Evolutionary conservation across 2,797 vertebrate species (phyloP), one percentile per base, ranked within the genome.

Genomic region (Amniataba percoides): DNA sequence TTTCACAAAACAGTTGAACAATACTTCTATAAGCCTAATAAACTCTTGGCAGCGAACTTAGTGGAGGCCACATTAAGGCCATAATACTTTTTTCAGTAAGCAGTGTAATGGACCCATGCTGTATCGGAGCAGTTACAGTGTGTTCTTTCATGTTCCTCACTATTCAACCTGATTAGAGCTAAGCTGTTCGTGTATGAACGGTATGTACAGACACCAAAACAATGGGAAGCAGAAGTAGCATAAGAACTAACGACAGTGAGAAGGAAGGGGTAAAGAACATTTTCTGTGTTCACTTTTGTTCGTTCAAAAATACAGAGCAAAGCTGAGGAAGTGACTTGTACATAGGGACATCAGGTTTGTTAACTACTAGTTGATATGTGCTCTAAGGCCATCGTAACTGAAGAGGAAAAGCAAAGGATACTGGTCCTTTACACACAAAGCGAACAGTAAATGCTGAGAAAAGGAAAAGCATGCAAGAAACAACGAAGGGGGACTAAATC

Each of bases 41-140:
- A 62, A 36, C 39, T 53, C 43, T 40, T n/a, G 18, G 45, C 19
- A 63, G 39, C 49, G 45, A 62, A 23, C 45, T 59, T 55, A 15
- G 69, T 31, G 27, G 23, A 68, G 39, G 46, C 31, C 31, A 19
- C 39, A 9, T 8, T 45, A 36, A 39, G 11, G 27, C 39, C 25
- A 23, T 43, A 43, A 48, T 21, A 58, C 13, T 14, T 64, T 71
- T 77, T 53, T 43, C 43, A 72, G n/a, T 12, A 57, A 43, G 61
- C 51, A 40, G 48, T 25, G 8, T 51, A 45, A 4, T 42, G 23
- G 52, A 63, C 2, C 15, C 1, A 40, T 40, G 39, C 31, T 53
- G 43, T 9, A n/a, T 59, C 19, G 65, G 34, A 11, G 21, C 18
- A 48, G 51, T 31, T 40, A 67, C 56, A 61, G 19, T 36, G 21